phyloP scores from a whole-genome alignment of 2,888 invertebrate species.

The Noctua pronuba region DNA sequence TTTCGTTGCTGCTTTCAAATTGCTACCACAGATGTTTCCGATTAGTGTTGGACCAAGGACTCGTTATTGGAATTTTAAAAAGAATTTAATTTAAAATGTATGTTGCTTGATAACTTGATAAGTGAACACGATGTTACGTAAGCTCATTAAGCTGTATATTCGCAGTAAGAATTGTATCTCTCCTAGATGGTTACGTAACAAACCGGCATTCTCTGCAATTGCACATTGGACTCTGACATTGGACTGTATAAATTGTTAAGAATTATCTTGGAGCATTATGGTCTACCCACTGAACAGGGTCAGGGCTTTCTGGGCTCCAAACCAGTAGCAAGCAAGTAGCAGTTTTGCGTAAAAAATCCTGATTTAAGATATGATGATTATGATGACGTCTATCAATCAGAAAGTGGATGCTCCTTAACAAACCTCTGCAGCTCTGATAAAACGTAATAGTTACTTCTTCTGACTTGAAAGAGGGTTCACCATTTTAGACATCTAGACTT shows the following conservation, averaged over 20 bases:
- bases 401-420: neutral
- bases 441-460: neutral
- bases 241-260: conserved; percentile 14
- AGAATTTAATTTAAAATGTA: conserved; percentile 33
- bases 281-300: neutral
- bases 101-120: conserved; percentile 40
- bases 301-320: neutral
- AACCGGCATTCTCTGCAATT: conserved; percentile 17
- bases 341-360: neutral
- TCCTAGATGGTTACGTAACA: conserved; percentile 41
- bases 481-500: neutral
- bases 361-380: neutral
- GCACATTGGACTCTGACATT: conserved; percentile 34
- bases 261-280: conserved; percentile 28
- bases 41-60: conserved; percentile 41
- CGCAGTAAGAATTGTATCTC: conserved; percentile 37
- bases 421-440: neutral
- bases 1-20: conserved; percentile 34
- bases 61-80: conserved; percentile 23
- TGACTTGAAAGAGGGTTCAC: neutral
- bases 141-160: conserved; percentile 36
- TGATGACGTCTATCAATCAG: neutral
- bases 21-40: conserved; percentile 34
- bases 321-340: neutral
- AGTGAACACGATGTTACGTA: conserved; percentile 39